Base-by-base conservation (phyloP, 2,888 invertebrate species). In the Horisme vitalbata region DNA sequence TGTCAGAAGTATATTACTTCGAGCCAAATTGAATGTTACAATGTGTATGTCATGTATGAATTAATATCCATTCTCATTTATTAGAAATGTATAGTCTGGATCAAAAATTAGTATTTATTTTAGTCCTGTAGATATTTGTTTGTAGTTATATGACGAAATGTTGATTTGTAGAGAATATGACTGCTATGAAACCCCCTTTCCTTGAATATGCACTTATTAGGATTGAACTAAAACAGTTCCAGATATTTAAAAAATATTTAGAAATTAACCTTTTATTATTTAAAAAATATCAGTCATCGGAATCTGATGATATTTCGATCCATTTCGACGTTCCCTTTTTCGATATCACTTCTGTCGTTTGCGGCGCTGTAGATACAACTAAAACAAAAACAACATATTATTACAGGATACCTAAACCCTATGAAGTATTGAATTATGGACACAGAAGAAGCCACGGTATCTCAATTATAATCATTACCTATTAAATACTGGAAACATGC, bases 281-380 rank as follows among this genome's bases (percentile, higher is more conserved):
- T 71, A 67, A 76, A 26, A 66, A 68, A 64, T 54, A 48, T 79
- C 60, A 74, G 37, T 79, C 71, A 54, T 83, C 88, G 2, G 89
- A 89, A 45, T 82, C 89, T 47, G 89, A 89, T 52, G 89, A 88
- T 55, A 89, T 73, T 64, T 89, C 89, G 63, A 89, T 83, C 89
- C 89, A 89, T 44, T 72, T 63, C 35, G 86, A 80, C 20, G 71
- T 63, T 32, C 73, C 77, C 52, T 77, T 70, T 53, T 81, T 83
- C 3, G 67, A 59, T 33, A 77, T 68, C 10, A 82, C 68, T 69
- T 87, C 87, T 35, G 83, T 88, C 35, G 84, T 84, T 45, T 79
- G 74, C 8, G 79, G 77, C 39, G 73, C 52, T 24, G 82, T 73
- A 47, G 80, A 68, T 13, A 84, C 69, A 59, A 89, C 89, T 89